Evolutionary conservation across 2,113 vertebrate genomes (phyloP).

Genomic region (Catagonus wagneri): DNA sequence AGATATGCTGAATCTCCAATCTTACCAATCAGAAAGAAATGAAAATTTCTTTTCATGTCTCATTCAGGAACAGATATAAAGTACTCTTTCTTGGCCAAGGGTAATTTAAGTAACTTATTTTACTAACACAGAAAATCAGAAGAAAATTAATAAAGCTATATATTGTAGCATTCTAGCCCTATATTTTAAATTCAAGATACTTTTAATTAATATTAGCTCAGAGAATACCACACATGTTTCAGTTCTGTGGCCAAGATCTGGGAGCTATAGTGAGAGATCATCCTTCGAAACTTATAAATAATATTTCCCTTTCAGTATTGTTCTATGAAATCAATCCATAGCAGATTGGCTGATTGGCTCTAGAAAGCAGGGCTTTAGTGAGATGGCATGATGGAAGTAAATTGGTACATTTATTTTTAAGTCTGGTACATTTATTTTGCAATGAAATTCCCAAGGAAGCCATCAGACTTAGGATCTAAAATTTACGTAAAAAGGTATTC

Average conservation of each 20-base stretch:
- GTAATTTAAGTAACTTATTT: slow-evolving; percentile 1
- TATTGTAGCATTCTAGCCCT: background rate
- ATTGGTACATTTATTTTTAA: background rate
- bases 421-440: too few relatives aligned
- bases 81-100: background rate
- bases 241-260: background rate
- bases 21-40: background rate
- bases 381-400: background rate
- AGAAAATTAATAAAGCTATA: slow-evolving; percentile 4
- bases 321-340: background rate
- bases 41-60: slow-evolving; percentile 12
- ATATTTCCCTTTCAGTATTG: background rate
- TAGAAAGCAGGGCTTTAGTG: background rate
- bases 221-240: background rate
- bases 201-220: background rate
- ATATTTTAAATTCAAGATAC: background rate
- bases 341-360: background rate
- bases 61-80: background rate
- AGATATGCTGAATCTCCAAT: background rate
- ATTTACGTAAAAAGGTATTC: background rate
- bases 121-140: background rate
- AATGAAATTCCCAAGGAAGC: background rate
- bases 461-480: background rate
- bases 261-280: background rate
- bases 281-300: background rate